Percentiles rank a stretch among this genome's conserved stretches.
phyloP scores from a whole-genome alignment of 2,797 vertebrate genomes.

The Danio jaintianensis region DNA sequence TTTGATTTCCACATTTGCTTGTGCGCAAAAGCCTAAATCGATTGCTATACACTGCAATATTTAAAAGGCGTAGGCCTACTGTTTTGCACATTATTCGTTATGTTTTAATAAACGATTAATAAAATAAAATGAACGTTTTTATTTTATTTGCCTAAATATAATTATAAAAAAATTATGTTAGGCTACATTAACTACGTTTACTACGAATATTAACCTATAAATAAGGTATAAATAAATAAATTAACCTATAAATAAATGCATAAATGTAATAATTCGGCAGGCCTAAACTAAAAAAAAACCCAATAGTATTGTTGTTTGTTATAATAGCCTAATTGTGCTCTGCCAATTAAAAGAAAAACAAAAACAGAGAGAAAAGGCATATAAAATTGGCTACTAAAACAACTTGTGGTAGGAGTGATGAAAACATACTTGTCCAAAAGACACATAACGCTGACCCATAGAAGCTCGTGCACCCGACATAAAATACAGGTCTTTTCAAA shows the following conservation, averaged over 20 bases:
- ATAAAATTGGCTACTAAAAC: slow-evolving; percentile 42
- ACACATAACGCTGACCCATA: slow-evolving; percentile 27
- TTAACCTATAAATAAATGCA: too few relatives aligned
- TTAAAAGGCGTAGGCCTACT: neutral
- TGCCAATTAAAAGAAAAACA: slow-evolving; percentile 19
- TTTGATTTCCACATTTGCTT: neutral
- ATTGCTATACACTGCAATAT: neutral
- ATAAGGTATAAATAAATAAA: too few relatives aligned
- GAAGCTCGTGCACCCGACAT: neutral
- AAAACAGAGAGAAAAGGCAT: slow-evolving; percentile 11
- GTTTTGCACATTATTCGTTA: neutral
- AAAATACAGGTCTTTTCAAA: slow-evolving; percentile 17
- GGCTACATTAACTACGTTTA: too few relatives aligned
- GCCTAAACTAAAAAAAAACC: neutral
- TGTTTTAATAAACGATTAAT: neutral
- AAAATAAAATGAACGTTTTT: neutral
- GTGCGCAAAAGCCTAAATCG: neutral
- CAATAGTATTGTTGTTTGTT: neutral
- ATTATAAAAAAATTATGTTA: neutral
- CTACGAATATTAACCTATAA: too few relatives aligned
- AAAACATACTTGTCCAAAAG: slow-evolving; percentile 49
- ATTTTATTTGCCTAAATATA: neutral
- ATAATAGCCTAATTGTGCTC: neutral
- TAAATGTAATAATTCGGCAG: neutral
- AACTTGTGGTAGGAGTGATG: slow-evolving; percentile 51